Conservation (phyloP, 2,888 invertebrate genomes). For the Caenorhabditis virilis region DNA sequence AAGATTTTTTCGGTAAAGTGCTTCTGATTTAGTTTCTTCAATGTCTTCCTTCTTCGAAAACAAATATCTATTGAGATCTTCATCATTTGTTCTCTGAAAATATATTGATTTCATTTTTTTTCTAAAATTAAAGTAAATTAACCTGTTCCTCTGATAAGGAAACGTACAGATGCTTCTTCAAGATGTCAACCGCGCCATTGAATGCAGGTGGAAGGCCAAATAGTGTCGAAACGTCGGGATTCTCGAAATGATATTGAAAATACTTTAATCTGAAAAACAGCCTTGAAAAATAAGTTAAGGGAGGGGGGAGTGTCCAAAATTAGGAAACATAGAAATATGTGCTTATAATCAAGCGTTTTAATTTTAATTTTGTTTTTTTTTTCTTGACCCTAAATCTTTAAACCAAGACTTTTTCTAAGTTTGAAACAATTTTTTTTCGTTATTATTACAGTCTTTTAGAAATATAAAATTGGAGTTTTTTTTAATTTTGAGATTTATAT, state of each 20-base stretch:
- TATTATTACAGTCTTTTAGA: too few relatives aligned
- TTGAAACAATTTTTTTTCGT: too few relatives aligned
- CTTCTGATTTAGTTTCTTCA: slow-evolving; percentile 54
- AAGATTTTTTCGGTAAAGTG: slow-evolving; percentile 77
- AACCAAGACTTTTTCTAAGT: too few relatives aligned
- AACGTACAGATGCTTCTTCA: slow-evolving; percentile 71
- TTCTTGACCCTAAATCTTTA: too few relatives aligned
- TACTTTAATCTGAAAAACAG: slow-evolving; percentile 77
- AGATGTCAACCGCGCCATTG: slow-evolving; percentile 81
- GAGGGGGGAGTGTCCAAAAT: too few relatives aligned
- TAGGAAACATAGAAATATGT: too few relatives aligned
- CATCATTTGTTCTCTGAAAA: slow-evolving; percentile 63
- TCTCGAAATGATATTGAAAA: slow-evolving; percentile 85
- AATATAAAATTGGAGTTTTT: too few relatives aligned
- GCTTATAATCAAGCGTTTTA: too few relatives aligned
- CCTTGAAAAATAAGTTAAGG: too few relatives aligned
- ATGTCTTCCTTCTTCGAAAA: slow-evolving; percentile 74
- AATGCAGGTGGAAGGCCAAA: slow-evolving; percentile 95
- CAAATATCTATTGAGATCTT: slow-evolving; percentile 58
- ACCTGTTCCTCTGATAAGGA: slow-evolving; percentile 64
- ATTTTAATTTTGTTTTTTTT: too few relatives aligned
- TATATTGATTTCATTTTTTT: too few relatives aligned
- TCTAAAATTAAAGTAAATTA: not conserved
- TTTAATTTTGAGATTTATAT: too few relatives aligned
- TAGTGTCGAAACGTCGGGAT: slow-evolving; percentile 81